These are phyloP conservation scores for Nowickia ferox DNA, from an alignment of 2,888 invertebrate genomes.

Conservation along the genomic window DNA sequence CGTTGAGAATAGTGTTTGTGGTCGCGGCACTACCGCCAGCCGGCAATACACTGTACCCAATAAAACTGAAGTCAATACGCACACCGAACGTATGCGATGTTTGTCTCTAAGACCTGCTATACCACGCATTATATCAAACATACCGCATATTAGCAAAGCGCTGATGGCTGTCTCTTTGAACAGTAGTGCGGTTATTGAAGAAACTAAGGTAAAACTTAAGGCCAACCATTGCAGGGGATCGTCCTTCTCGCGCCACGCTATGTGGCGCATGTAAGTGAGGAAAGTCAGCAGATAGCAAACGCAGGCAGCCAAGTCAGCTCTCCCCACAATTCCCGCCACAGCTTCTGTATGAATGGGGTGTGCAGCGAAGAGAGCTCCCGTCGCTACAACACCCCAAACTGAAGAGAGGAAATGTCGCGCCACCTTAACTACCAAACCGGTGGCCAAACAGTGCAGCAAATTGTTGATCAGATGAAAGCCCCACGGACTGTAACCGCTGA, in stretches of 20 bases:
- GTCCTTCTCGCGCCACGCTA: slow-evolving; percentile 85
- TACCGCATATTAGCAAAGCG: slow-evolving; percentile 93
- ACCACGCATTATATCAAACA: slow-evolving; percentile 91
- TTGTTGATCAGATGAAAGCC: slow-evolving; percentile 95
- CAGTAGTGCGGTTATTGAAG: slow-evolving; percentile 92
- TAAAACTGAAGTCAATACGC: slow-evolving; percentile 87
- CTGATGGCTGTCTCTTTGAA: slow-evolving; percentile 98
- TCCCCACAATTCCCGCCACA: slow-evolving; percentile 96
- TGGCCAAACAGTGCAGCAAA: slow-evolving; percentile 92
- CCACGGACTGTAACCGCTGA: slow-evolving; percentile 90
- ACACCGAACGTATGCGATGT: slow-evolving; percentile 89
- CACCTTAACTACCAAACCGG: slow-evolving; percentile 91
- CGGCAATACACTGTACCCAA: slow-evolving; percentile 89
- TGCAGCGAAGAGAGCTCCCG: slow-evolving; percentile 94
- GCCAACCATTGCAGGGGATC: slow-evolving; percentile 85
- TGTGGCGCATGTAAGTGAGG: slow-evolving; percentile 92
- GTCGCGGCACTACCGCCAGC: slow-evolving; percentile 90
- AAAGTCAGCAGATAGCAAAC: slow-evolving; percentile 95
- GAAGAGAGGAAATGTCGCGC: slow-evolving; percentile 89
- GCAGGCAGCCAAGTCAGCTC: slow-evolving; percentile 96
- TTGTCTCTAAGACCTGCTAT: slow-evolving; percentile 83
- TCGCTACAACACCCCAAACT: slow-evolving; percentile 88
- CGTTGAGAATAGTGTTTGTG: slow-evolving; percentile 89
- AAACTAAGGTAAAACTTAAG: slow-evolving; percentile 86
- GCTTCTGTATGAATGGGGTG: slow-evolving; percentile 99